Base-by-base conservation (phyloP, 2,888 invertebrate species). In the Podabrus alpinus region DNA sequence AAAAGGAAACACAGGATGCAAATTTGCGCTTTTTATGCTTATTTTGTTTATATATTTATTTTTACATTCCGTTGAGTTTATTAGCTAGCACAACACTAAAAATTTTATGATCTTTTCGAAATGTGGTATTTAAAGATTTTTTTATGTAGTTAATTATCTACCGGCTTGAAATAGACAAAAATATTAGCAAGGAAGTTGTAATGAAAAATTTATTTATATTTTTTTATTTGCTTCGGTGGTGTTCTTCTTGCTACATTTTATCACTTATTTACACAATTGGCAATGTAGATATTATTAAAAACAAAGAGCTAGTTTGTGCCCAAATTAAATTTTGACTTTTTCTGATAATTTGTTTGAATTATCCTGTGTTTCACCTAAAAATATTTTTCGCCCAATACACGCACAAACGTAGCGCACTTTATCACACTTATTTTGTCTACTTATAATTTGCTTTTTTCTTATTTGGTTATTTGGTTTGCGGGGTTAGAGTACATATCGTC, bases 391-490 rank as follows among this genome's bases (percentile, higher is more conserved):
- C 64, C 72, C 74, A 78, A 77, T 80, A 83, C 91, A 92, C 88
- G 91, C 92, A 89, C 91, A 90, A 88, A 89, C 90, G 89, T 89
- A 90, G 85, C 89, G 89, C 89, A 89, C 89, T 59, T 75, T 79
- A 74, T 80, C 74, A 81, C 79, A 80, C 80, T 81, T 82, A 79
- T 80, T 83, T 83, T 84, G 21, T 64, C 62, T 70, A 66, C 72
- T 71, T 76, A 75, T 79, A 75, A 73, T 80, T 79, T 75, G 75
- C 75, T 78, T 76, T 76, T 77, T 78, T 78, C 77, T 69, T 78
- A 74, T 79, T 75, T 78, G 72, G 75, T 78, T 75, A 77, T 77
- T 77, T 77, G 82, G 80, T 83, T 83, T 82, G 81, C 82, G 83
- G 84, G 84, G 84, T 82, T 83, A 86, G 86, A 86, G 86, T 85